phyloP scores from a whole-genome alignment of 2,797 vertebrate species.

The Intellagama lesueurii region DNA sequence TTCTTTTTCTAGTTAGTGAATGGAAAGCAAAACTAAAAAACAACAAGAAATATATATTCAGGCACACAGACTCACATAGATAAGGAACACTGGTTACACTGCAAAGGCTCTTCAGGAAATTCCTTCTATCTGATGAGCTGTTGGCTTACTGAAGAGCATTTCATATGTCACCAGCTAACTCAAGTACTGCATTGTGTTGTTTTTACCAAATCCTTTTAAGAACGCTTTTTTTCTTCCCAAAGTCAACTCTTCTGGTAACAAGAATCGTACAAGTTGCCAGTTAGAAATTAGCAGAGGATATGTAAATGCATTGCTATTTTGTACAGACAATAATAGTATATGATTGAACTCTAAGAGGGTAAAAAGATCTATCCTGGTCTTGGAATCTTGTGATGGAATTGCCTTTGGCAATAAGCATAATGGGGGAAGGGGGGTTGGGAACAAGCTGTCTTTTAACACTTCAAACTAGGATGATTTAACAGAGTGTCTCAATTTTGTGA shows the following conservation, averaged over 20 bases:
- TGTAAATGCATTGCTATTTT: slow-evolving; percentile 75
- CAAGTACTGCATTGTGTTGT: slow-evolving; percentile 56
- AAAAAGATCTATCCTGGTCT: slow-evolving; percentile 60
- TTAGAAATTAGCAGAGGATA: slow-evolving; percentile 79
- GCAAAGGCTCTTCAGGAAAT: slow-evolving; percentile 77
- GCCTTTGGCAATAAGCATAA: slow-evolving; percentile 69
- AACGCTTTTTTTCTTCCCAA: slow-evolving; percentile 55
- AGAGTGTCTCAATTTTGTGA: slow-evolving; percentile 80
- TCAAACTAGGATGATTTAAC: slow-evolving; percentile 83
- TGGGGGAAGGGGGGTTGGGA: slow-evolving; percentile 63
- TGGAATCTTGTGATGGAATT: slow-evolving; percentile 62
- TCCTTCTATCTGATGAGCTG: slow-evolving; percentile 83
- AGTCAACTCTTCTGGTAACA: slow-evolving; percentile 32
- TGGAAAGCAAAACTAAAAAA: slow-evolving; percentile 38
- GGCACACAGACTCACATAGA: slow-evolving; percentile 53
- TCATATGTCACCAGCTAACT: slow-evolving; percentile 72
- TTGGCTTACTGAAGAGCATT: slow-evolving; percentile 74
- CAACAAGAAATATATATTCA: not conserved
- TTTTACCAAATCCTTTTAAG: slow-evolving; percentile 59
- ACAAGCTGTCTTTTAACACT: slow-evolving; percentile 87
- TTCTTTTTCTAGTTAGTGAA: slow-evolving; percentile 49
- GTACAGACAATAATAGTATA: slow-evolving; percentile 58
- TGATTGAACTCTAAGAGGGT: slow-evolving; percentile 46
- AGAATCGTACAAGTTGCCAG: slow-evolving; percentile 69
- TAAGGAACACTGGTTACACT: slow-evolving; percentile 71